These are phyloP conservation scores for Babylonia areolata DNA, from an alignment of 1,140 invertebrate genomes.

Conservation along the genomic window DNA sequence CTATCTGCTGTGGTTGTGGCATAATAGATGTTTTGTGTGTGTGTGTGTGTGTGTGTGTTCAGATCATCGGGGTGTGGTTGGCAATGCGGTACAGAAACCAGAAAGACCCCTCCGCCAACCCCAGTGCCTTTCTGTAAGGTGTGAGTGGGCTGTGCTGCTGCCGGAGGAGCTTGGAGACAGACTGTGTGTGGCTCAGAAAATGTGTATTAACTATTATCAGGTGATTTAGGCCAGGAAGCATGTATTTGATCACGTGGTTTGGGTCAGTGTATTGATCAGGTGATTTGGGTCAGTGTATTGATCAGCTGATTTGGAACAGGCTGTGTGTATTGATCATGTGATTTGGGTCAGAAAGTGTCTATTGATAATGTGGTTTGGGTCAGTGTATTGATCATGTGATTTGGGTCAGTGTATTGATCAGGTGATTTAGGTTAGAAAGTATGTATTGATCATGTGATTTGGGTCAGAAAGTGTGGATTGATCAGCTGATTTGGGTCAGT, in stretches of 20 bases:
- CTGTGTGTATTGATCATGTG: too few species aligned
- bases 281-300: too few species aligned
- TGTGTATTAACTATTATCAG: too few species aligned
- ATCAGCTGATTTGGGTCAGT: not conserved
- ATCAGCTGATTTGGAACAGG: too few species aligned
- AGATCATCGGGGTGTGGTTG: slow-evolving; percentile 98
- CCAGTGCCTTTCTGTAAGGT: slow-evolving; percentile 93
- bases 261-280: not conserved
- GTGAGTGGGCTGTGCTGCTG: not conserved
- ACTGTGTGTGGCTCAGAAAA: too few species aligned
- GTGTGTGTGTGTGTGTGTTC: slow-evolving; percentile 8
- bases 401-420: too few species aligned
- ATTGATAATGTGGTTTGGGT: not conserved
- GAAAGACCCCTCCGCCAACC: slow-evolving; percentile 96
- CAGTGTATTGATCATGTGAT: not conserved
- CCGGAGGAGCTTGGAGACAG: too few species aligned
- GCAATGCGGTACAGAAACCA: slow-evolving; percentile 97
- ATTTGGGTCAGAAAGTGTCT: not conserved
- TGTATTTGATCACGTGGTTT: not conserved
- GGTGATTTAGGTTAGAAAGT: too few species aligned
- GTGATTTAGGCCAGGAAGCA: not conserved
- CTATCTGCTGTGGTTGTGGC: too few species aligned
- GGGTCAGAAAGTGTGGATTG: not conserved
- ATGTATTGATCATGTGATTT: too few species aligned
- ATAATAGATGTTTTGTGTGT: too few species aligned